Base-by-base conservation (phyloP, 2,113 vertebrate genomes). In the Axis porcinus region DNA sequence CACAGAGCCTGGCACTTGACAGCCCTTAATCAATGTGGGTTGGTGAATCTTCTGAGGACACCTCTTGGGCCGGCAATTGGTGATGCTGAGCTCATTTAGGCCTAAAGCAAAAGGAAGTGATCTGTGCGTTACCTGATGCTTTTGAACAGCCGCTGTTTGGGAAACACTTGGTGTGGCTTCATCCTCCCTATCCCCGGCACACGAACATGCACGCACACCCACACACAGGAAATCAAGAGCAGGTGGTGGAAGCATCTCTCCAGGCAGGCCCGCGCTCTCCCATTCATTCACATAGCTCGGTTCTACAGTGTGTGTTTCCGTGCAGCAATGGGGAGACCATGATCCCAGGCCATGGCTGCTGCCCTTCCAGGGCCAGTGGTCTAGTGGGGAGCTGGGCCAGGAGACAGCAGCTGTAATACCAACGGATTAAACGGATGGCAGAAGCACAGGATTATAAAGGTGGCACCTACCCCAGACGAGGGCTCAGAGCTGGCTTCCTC, bases 271-370 rank as follows among this genome's bases (percentile, higher is more conserved):
- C 25, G 6, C 11, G 0, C 15, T 5, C 81, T 76, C 83, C 92
- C 23, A 4, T 83, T 95, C 95, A 78, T 78, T 89, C 86, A 33
- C 43, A 47, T 23, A 17, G 6, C 13, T 19, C 9, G 5, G 57
- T 89, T 90, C 70, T 58, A 40, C 62, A 3, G 2, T 16, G 45
- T 19, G 1, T 10, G 15, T 28, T 74, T 57, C 91, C 27, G 12
- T 5, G 3, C 0, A 1, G 89, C 0, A 1, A 13, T 1, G 6
- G 23, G 92, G 86, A 83, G 11, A 15, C 52, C 1, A 3, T 2
- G 8, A 30, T 25, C 25, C 1, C 4, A 2, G 40, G 45, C 40
- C 3, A 3, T 6, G 23, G 87, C 54, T 87, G 57, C 83, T 85
- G 64, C 87, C 76, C 28, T 50, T 67, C 50, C 57, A 36, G 58